Conservation (phyloP, 2,888 invertebrate genomes). For the Caenorhabditis parvicauda region DNA sequence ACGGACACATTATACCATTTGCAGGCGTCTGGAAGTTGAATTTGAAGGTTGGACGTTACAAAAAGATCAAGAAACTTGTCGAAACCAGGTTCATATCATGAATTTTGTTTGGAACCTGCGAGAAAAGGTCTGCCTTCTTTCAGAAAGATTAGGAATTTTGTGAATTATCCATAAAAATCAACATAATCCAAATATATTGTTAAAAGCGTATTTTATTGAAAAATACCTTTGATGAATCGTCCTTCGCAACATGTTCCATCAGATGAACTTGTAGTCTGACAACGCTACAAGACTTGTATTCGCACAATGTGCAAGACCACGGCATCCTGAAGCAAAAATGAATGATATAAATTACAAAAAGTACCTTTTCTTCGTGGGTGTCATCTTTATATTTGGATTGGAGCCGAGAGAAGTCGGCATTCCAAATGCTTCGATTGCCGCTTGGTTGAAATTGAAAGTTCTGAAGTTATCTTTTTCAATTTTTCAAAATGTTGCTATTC, state of each 20-base stretch:
- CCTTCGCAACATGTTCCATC: conserved; percentile 22
- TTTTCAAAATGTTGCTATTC: not conserved
- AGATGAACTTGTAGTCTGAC: conserved; percentile 26
- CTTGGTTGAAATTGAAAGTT: conserved; percentile 39
- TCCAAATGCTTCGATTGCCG: conserved; percentile 46
- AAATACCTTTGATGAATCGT: no score
- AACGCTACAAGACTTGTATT: conserved; percentile 34
- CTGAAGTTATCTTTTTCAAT: conserved; percentile 14
- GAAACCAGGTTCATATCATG: no score
- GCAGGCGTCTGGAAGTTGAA: conserved; percentile 12
- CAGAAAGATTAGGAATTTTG: no score
- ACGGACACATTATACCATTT: conserved; percentile 43
- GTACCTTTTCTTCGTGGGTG: conserved; percentile 35
- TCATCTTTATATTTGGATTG: conserved; percentile 31
- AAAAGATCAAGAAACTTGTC: not conserved
- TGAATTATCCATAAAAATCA: no score
- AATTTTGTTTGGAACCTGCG: no score
- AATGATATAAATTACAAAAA: not conserved
- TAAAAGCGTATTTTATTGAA: no score
- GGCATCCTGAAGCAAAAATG: conserved; percentile 28
- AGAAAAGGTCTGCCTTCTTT: not conserved
- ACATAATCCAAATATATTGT: no score
- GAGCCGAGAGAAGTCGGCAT: conserved; percentile 34
- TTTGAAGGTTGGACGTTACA: not conserved
- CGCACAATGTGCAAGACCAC: conserved; percentile 45